Evolutionary conservation across 2,888 invertebrate species (phyloP).

Genomic region (Poecilobothrus nobilitatus): DNA sequence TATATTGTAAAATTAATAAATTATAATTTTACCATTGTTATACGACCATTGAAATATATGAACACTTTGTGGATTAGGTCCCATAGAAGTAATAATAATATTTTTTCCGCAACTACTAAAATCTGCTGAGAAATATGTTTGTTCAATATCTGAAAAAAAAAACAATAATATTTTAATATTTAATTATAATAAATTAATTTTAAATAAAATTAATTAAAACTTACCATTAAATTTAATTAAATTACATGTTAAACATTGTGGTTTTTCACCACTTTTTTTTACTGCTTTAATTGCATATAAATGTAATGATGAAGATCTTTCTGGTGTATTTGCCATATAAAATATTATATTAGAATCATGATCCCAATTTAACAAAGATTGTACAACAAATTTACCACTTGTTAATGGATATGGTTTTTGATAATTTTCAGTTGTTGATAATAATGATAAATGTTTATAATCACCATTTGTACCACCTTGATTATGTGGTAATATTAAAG

Average conservation of each 20-base stretch:
- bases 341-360: slow-evolving; percentile 58
- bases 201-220: not conserved
- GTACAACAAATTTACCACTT: slow-evolving; percentile 59
- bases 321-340: slow-evolving; percentile 70
- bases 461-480: slow-evolving; percentile 44
- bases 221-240: slow-evolving; percentile 29
- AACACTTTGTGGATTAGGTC: slow-evolving; percentile 73
- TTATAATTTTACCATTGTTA: slow-evolving; percentile 28
- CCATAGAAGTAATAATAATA: slow-evolving; percentile 69
- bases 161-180: not conserved
- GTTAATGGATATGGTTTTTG: slow-evolving; percentile 47
- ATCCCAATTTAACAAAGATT: slow-evolving; percentile 67
- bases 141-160: slow-evolving; percentile 28
- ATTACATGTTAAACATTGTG: slow-evolving; percentile 70
- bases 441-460: slow-evolving; percentile 59
- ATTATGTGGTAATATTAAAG: slow-evolving; percentile 64
- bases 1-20: no score
- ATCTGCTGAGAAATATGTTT: slow-evolving; percentile 47
- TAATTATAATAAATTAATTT: no score
- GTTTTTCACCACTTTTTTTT: slow-evolving; percentile 35
- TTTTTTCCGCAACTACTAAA: slow-evolving; percentile 60
- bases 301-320: slow-evolving; percentile 70
- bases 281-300: slow-evolving; percentile 60
- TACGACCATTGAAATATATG: slow-evolving; percentile 48
- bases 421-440: slow-evolving; percentile 41